Conservation (phyloP, 2,113 vertebrate genomes). For the Myotis yumanensis region DNA sequence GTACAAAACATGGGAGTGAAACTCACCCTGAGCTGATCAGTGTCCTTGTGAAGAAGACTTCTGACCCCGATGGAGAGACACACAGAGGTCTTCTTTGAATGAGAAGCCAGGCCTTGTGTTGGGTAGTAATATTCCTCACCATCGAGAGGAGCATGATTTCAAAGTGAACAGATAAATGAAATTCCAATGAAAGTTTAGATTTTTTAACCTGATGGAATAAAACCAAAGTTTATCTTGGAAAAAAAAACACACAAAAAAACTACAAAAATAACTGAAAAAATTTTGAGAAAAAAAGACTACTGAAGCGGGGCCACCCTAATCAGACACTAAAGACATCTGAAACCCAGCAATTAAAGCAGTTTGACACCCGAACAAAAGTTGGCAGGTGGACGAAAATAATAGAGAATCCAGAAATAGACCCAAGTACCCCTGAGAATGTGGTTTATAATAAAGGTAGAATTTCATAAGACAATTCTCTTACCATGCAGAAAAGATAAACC, state of each 20-base stretch:
- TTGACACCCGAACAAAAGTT: neutral
- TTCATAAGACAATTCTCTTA: conserved; percentile 17
- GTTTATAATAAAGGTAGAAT: conserved; percentile 1
- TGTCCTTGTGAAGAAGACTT: neutral
- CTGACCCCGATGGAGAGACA: neutral
- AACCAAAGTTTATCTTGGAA: neutral
- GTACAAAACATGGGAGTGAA: neutral
- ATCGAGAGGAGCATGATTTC: neutral
- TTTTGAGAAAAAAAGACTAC: neutral
- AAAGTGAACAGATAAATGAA: neutral
- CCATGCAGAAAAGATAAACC: neutral
- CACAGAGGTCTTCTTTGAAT: neutral
- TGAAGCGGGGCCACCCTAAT: neutral
- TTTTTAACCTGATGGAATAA: neutral
- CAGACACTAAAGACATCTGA: neutral
- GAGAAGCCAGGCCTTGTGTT: neutral
- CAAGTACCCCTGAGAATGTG: neutral
- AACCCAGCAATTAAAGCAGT: conserved; percentile 12
- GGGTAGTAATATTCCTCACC: neutral
- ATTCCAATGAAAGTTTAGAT: neutral
- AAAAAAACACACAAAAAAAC: neutral
- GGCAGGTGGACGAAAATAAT: neutral
- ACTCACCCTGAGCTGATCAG: neutral
- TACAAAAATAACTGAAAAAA: conserved; percentile 17
- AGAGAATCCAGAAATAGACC: conserved; percentile 45